These are phyloP conservation scores for Chaetodon auriga DNA, from an alignment of 2,113 vertebrate genomes.

Conservation along the genomic window DNA sequence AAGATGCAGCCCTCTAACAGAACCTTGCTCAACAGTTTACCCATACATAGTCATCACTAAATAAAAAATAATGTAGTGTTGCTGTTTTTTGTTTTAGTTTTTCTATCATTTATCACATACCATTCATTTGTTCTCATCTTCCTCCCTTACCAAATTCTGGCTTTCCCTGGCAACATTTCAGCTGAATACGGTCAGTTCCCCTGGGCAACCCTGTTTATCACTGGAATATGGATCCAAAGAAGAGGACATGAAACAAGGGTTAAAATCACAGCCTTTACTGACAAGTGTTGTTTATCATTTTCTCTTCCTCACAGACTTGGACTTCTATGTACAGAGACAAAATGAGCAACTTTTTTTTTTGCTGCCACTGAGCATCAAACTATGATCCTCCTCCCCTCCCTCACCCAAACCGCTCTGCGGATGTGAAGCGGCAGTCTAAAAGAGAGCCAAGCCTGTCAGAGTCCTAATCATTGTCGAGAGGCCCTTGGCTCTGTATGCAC, in stretches of 20 bases:
- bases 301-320: neutral
- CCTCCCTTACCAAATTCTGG: neutral
- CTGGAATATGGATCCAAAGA: constrained; percentile 28
- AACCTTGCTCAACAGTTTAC: neutral
- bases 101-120: no score
- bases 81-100: no score
- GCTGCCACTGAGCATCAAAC: constrained; percentile 26
- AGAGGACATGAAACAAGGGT: constrained; percentile 3
- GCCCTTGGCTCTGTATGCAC: constrained; percentile 71
- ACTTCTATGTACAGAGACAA: neutral
- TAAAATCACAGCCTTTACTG: constrained; percentile 31
- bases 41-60: no score
- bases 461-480: constrained; percentile 77
- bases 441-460: constrained; percentile 69
- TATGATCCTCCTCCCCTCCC: constrained; percentile 18
- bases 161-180: constrained; percentile 4
- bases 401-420: constrained; percentile 52
- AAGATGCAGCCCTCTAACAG: no score
- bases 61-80: no score
- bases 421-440: constrained; percentile 72
- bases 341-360: constrained; percentile 13
- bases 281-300: constrained; percentile 18
- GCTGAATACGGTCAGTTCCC: neutral
- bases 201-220: neutral
- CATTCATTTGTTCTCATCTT: constrained; percentile 11